Conservation (phyloP, 2,113 vertebrate genomes). For the Myiozetetes cayanensis region DNA sequence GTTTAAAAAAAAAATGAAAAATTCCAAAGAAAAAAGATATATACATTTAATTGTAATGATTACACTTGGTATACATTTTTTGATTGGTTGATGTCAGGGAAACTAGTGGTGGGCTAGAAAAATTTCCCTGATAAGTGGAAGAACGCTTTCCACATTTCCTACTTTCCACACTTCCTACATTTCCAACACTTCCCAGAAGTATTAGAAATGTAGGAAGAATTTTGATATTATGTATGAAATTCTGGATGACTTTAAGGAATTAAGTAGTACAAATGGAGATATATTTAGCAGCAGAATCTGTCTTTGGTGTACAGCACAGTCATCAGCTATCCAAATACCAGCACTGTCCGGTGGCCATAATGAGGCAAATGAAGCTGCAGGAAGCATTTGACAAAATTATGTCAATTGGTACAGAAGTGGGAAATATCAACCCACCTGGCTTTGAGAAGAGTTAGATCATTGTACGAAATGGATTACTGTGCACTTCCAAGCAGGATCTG, state of each 20-base stretch:
- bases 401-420: not conserved
- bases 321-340: not conserved
- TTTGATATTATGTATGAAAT: not conserved
- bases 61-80: not conserved
- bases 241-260: not conserved
- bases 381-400: not conserved
- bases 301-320: not conserved
- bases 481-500: not conserved
- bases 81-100: not conserved
- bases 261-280: not conserved
- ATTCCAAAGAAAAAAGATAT: not conserved
- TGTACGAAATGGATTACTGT: not conserved
- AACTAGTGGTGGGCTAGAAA: not conserved
- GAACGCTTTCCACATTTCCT: too few relatives aligned
- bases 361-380: not conserved
- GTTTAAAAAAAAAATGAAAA: not conserved
- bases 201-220: not conserved
- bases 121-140: not conserved
- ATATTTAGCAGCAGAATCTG: not conserved
- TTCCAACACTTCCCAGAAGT: too few relatives aligned
- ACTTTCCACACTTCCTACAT: too few relatives aligned
- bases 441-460: not conserved
- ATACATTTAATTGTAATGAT: not conserved
- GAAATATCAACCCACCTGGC: not conserved
- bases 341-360: not conserved